These are phyloP conservation scores for Alligator mississippiensis DNA, from an alignment of 2,113 vertebrate genomes.

Conservation along the genomic window DNA sequence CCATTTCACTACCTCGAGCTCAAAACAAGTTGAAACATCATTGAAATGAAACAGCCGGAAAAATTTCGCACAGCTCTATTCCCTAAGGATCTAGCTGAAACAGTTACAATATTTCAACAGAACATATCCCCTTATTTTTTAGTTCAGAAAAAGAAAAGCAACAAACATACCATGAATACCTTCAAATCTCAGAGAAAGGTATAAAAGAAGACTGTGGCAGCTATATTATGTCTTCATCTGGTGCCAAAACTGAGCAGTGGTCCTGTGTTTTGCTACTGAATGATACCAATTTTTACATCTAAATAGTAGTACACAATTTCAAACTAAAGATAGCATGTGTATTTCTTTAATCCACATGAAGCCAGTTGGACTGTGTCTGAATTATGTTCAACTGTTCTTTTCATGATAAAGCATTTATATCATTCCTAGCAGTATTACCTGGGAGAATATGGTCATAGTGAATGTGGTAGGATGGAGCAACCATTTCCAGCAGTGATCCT, in stretches of 20 bases:
- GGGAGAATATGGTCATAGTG: background rate
- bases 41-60: too few relatives aligned
- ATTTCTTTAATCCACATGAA: background rate
- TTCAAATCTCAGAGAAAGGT: background rate
- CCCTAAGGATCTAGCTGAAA: too few relatives aligned
- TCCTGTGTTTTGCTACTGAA: background rate
- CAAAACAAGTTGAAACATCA: too few relatives aligned
- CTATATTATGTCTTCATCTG: background rate
- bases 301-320: accelerated
- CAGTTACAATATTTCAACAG: too few relatives aligned
- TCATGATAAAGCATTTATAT: background rate
- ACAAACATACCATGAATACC: background rate
- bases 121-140: background rate
- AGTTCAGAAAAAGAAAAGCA: background rate
- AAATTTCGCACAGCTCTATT: too few relatives aligned
- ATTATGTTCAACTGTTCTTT: background rate
- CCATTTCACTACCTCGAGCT: too few relatives aligned
- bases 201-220: background rate
- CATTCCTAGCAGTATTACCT: background rate
- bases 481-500: background rate
- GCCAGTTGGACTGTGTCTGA: background rate
- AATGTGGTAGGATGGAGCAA: background rate
- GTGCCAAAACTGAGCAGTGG: background rate
- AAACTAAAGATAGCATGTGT: background rate
- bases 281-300: background rate